Base-by-base conservation (phyloP, 1,140 invertebrate species). In the roundworm (Caenorhabditis elegans) region DNA sequence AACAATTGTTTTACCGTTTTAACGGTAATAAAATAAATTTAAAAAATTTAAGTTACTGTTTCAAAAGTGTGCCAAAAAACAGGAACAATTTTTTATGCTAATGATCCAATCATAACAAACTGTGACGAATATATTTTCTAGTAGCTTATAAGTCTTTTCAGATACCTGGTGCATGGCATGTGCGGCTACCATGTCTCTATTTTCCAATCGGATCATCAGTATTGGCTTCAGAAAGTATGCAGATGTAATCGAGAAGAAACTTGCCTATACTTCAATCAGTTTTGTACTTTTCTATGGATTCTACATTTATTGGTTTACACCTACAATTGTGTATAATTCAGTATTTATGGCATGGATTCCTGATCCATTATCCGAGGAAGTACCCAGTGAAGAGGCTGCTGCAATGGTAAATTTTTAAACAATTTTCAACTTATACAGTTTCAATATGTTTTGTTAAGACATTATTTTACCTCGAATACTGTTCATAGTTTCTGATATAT, bases 161-260 rank as follows among this genome's bases (percentile, higher is more conserved):
- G 60, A 70, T 34, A 70, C 60, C 34, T 70, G 60, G 60, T 70
- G 60, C 60, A 70, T 70, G 60, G 60, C 60, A 11, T 70, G 34
- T 31, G 60, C 60, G 3, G 34, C 60, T 13, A 70, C 60, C 60
- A n/a, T 70, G 43, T 70, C 60, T n/a, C 60, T 70, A 5, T 70
- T 70, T 26, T 13, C 19, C 60, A 70, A 70, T n/a, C 60, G 60
- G 11, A 70, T 70, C 34, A 70, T 70, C 3, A 43, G 34, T 39
- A 70, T 70, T 13, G 34, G 60, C 0, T 70, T 70, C 17, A 31
- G 60, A 19, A 26, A 70, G 22, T 70, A 70, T 39, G 60, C 31
- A 39, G 60, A 39, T 70, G 34, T 70, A 6, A 43, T 70, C n/a
- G 60, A 70, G 34, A 70, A 70, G 60, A 70, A 70, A 39, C n/a